A percentile compares a stretch with the other conserved stretches of the same genome.
Conservation (phyloP, 2,113 vertebrate species). For the Callocephalon fimbriatum region DNA sequence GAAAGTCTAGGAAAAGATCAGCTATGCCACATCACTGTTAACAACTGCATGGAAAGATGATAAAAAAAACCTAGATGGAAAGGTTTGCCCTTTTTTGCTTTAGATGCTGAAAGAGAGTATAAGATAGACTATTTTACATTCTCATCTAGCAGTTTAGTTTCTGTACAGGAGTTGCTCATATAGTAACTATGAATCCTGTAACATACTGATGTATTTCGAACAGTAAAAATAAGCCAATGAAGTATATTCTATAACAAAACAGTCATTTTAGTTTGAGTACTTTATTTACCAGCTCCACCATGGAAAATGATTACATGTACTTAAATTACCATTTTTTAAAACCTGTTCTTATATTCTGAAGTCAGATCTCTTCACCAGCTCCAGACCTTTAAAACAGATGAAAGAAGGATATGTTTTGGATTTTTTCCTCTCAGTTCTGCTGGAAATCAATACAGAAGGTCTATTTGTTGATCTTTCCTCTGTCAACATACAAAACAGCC, state of each 20-base stretch:
- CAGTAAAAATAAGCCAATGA: neutral
- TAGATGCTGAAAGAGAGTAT: neutral
- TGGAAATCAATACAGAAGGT: neutral
- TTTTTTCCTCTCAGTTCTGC: neutral
- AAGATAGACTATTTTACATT: neutral
- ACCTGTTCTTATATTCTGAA: neutral
- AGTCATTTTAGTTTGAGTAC: neutral
- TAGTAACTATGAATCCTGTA: neutral
- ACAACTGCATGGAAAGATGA: neutral
- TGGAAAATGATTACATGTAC: neutral
- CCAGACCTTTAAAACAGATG: neutral
- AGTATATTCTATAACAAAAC: neutral
- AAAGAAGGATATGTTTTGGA: neutral
- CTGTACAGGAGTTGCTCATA: neutral
- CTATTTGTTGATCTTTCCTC: neutral
- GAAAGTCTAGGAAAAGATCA: neutral
- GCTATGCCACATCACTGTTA: neutral
- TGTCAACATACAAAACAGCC: neutral
- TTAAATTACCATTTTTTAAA: neutral
- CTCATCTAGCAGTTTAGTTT: neutral
- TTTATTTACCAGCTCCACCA: neutral
- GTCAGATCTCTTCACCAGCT: neutral
- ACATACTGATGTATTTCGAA: neutral
- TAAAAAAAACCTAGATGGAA: neutral
- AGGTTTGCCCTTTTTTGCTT: neutral